Evolutionary conservation across 1,140 invertebrate genomes (phyloP).

Genomic region (Drosophila truncata): DNA sequence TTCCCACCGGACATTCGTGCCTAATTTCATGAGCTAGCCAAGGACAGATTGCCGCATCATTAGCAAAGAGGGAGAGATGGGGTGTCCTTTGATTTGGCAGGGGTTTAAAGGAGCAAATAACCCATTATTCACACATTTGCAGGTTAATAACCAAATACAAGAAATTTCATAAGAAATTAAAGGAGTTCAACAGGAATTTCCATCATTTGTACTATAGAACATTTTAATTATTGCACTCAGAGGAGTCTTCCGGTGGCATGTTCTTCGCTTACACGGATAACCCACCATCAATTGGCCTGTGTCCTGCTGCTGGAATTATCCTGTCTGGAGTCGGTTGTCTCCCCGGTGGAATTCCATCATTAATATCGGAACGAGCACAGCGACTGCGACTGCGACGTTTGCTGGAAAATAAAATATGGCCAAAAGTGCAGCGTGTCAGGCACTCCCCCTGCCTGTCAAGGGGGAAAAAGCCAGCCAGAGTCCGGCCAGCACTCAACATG

Average conservation of each 20-base stretch:
- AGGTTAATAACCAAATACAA: background rate
- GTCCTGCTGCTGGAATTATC: conserved; percentile 25
- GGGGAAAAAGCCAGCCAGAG: conserved; percentile 4
- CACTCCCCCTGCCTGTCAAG: background rate
- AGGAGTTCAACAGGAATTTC: background rate
- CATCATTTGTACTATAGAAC: background rate
- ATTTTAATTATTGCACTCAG: conserved; percentile 14
- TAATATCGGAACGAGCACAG: conserved; percentile 57
- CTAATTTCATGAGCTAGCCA: conserved; percentile 74
- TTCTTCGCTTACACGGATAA: conserved; percentile 7
- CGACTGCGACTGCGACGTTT: conserved; percentile 25
- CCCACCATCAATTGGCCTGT: conserved; percentile 38
- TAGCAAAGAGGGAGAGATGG: conserved; percentile 30
- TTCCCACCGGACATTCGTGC: conserved; percentile 70
- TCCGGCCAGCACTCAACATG: conserved; percentile 30
- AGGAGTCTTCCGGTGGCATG: background rate
- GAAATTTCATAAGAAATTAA: background rate
- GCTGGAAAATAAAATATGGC: conserved; percentile 67
- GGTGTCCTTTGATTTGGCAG: background rate
- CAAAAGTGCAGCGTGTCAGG: conserved; percentile 67
- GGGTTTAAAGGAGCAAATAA: background rate
- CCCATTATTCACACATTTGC: conserved; percentile 8
- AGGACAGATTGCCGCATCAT: conserved; percentile 73
- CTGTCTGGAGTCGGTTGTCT: conserved; percentile 28
- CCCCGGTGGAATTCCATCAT: conserved; percentile 45